Evolutionary conservation across 2,888 invertebrate species (phyloP).

Genomic region (Cosmia pyralina): DNA sequence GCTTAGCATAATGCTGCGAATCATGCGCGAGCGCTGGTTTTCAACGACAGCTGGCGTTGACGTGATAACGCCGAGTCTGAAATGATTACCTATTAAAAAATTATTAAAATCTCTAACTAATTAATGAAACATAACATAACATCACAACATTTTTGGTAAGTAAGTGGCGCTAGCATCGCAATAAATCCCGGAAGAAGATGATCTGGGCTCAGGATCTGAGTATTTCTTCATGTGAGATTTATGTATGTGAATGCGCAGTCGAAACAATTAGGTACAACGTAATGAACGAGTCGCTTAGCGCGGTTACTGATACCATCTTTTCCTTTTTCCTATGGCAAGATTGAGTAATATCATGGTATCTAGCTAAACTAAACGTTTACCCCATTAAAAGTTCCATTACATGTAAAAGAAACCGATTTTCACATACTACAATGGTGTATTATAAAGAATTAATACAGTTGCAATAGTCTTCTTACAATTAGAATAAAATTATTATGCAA

Average conservation of each 20-base stretch:
- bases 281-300: constrained; percentile 17
- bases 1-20: too few relatives aligned
- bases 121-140: too few relatives aligned
- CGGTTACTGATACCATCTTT: constrained; percentile 34
- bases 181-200: background rate
- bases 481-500: constrained; percentile 45
- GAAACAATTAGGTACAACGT: constrained; percentile 14
- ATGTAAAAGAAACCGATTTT: constrained; percentile 34
- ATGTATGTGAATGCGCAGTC: background rate
- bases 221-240: constrained; percentile 13
- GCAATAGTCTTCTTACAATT: constrained; percentile 59
- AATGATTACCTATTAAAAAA: too few relatives aligned
- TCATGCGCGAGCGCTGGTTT: too few relatives aligned
- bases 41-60: too few relatives aligned
- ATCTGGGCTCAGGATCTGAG: background rate
- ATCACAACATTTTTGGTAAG: background rate
- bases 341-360: constrained; percentile 29
- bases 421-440: constrained; percentile 48
- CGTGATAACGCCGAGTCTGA: too few relatives aligned
- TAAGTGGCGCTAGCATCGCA: too few relatives aligned
- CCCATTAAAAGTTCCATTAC: constrained; percentile 35
- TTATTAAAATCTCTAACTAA: too few relatives aligned
- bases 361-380: constrained; percentile 34
- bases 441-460: constrained; percentile 19
- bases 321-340: background rate